Conservation (phyloP, 1,140 invertebrate species). For the Bombyx mori region ASM3026992v2 NC_085107.1:15410501-15411000, state of each 20-base stretch:
- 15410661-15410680: slow-evolving; percentile 15
- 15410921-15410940: too few relatives aligned
- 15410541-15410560: slow-evolving; percentile 34
- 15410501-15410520: neutral
- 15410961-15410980: too few relatives aligned
- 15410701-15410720: slow-evolving; percentile 54
- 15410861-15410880: too few relatives aligned
- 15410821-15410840: too few relatives aligned
- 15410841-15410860: too few relatives aligned
- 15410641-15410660: too few relatives aligned
- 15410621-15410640: neutral
- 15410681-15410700: slow-evolving; percentile 45
- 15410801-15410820: too few relatives aligned
- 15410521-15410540: slow-evolving; percentile 41
- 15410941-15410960: too few relatives aligned
- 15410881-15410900: too few relatives aligned
- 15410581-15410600: slow-evolving; percentile 15
- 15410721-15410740: slow-evolving; percentile 54
- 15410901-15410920: too few relatives aligned
- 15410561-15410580: slow-evolving; percentile 56
- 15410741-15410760: neutral
- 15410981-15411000: too few relatives aligned
- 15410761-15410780: slow-evolving; percentile 1
- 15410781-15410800: neutral
- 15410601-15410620: slow-evolving; percentile 16